Evolutionary conservation across 2,888 invertebrate genomes (phyloP).

Genomic region (Rotaria magnacalcarata): DNA sequence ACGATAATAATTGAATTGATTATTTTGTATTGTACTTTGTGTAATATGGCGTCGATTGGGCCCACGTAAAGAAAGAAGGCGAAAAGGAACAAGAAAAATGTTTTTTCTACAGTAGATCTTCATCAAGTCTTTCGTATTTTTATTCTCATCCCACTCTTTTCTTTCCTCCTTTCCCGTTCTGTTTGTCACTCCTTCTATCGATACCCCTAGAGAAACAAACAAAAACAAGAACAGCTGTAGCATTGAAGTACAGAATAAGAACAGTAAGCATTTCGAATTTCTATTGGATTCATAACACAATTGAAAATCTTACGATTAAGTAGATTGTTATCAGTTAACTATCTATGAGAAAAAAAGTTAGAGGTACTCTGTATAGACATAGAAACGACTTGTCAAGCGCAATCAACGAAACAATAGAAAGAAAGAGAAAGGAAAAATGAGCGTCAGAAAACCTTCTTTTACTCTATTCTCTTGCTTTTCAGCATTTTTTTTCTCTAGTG

Average conservation of each 20-base stretch:
- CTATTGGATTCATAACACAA: background rate
- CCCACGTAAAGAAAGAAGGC: background rate
- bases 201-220: background rate
- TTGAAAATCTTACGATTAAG: background rate
- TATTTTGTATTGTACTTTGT: background rate
- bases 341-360: background rate
- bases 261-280: background rate
- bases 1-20: background rate
- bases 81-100: background rate
- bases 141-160: background rate
- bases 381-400: background rate
- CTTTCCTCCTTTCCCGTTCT: background rate
- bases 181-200: background rate
- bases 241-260: background rate
- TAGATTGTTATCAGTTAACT: background rate
- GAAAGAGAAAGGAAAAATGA: background rate
- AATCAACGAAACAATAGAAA: background rate
- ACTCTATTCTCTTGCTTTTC: conserved; percentile 13
- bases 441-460: background rate
- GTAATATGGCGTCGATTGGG: background rate
- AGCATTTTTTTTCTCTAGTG: background rate
- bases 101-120: background rate
- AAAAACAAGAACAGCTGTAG: background rate
- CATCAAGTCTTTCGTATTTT: conserved; percentile 2
- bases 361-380: background rate